Conservation (phyloP, 1,140 invertebrate genomes). For the honey bee (Apis mellifera) region Amel_HAv3.1 CM009936.2:5994001-5994500, state of each 20-base stretch:
- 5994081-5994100: too few species aligned
- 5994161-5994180: not conserved
- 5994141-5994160: too few species aligned
- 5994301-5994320: slow-evolving; percentile 45
- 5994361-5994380: slow-evolving; percentile 30
- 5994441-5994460: slow-evolving; percentile 58
- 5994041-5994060: too few species aligned
- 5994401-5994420: slow-evolving; percentile 70
- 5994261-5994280: slow-evolving; percentile 45
- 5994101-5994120: not conserved
- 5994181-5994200: not conserved
- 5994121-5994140: not conserved
- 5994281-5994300: slow-evolving; percentile 54
- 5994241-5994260: slow-evolving; percentile 8
- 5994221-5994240: slow-evolving; percentile 11
- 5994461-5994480: slow-evolving; percentile 30
- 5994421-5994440: slow-evolving; percentile 78
- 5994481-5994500: too few species aligned
- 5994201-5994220: slow-evolving; percentile 6
- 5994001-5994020: too few species aligned
- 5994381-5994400: slow-evolving; percentile 47
- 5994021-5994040: too few species aligned
- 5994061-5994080: too few species aligned
- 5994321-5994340: slow-evolving; percentile 61
- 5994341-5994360: slow-evolving; percentile 27